Evolutionary conservation across 2,888 invertebrate species (phyloP), one percentile per base, ranked within the genome.

Genomic region (Gryllus longicercus): DNA sequence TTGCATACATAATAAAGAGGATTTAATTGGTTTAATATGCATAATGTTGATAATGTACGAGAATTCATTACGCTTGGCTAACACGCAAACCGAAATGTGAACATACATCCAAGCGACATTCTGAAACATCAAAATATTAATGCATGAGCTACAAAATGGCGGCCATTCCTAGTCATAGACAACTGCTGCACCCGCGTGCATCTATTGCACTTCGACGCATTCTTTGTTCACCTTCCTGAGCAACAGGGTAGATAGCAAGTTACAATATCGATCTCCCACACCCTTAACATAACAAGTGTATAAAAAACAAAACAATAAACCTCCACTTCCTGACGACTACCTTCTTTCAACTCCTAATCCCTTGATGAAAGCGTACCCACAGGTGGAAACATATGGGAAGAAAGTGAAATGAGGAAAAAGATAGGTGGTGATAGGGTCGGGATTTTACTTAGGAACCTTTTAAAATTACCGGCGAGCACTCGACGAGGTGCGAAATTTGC

Each of bases 311-410:
- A n/a, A 63, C 63, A 63, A 63, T 63, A 63, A 63, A 63, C 63
- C 63, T 63, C 63, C 63, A 63, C 63, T 63, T 63, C 63, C 63
- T 63, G 63, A 63, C 63, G n/a, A n/a, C 63, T 16, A 82, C 78
- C 82, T 82, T 80, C 80, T 76, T 14, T 2, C 38, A 8, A 23
- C 50, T 78, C 76, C 76, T 82, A 77, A 8, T 75, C 38, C 74
- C 82, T 82, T 82, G 74, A 21, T 82, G 63, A 12, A 38, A 74
- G 77, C 79, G 82, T 82, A 82, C 81, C 82, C 82, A 82, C 82
- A 76, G 82, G 82, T 82, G 82, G 82, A 82, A 82, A 82, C 82
- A 82, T 82, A 82, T 82, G 82, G 82, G 81, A 82, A 82, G 82
- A 81, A 80, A 80, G 63, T 63, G 63, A 63, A 63, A 63, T 63